phyloP scores from a whole-genome alignment of 2,113 vertebrate genomes.

The Amia ocellicauda region DNA sequence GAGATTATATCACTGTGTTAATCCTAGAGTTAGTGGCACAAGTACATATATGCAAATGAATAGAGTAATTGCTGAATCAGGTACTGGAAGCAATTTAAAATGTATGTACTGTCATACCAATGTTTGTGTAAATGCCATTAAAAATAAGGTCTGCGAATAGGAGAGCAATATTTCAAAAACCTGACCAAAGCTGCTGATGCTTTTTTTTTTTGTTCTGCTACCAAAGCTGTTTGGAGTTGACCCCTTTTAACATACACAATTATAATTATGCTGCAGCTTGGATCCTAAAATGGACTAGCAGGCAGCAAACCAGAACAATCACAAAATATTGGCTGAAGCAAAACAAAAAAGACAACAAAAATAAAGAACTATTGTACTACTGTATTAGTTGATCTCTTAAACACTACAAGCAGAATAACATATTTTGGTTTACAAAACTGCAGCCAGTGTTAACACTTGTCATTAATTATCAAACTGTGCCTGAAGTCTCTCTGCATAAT shows the following conservation, averaged over 20 bases:
- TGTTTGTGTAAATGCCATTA: too few relatives aligned
- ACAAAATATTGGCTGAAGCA: background rate
- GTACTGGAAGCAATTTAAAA: too few relatives aligned
- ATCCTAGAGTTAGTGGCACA: too few relatives aligned
- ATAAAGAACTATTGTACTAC: background rate
- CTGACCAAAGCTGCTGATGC: background rate
- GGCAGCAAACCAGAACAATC: slow-evolving; percentile 5
- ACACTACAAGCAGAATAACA: slow-evolving; percentile 22
- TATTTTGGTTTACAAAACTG: slow-evolving; percentile 31
- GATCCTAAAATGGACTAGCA: slow-evolving; percentile 16
- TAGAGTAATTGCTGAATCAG: too few relatives aligned
- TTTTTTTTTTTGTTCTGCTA: slow-evolving; percentile 16
- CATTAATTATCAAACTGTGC: slow-evolving; percentile 23
- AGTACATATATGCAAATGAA: too few relatives aligned
- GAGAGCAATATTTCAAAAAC: background rate
- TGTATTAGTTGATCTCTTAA: slow-evolving; percentile 17
- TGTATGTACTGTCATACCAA: too few relatives aligned
- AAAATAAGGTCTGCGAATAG: background rate
- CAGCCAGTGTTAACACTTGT: slow-evolving; percentile 7
- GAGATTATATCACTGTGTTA: too few relatives aligned
- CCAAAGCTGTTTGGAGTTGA: slow-evolving; percentile 23
- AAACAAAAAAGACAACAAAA: background rate
- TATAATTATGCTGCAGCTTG: slow-evolving; percentile 22
- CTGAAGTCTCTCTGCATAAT: slow-evolving; percentile 15
- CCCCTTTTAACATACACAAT: slow-evolving; percentile 30